A percentile compares a stretch with the other conserved stretches of the same genome.
Evolutionary conservation across 2,113 vertebrate genomes (phyloP).

Genomic region (Ochotona curzoniae): DNA sequence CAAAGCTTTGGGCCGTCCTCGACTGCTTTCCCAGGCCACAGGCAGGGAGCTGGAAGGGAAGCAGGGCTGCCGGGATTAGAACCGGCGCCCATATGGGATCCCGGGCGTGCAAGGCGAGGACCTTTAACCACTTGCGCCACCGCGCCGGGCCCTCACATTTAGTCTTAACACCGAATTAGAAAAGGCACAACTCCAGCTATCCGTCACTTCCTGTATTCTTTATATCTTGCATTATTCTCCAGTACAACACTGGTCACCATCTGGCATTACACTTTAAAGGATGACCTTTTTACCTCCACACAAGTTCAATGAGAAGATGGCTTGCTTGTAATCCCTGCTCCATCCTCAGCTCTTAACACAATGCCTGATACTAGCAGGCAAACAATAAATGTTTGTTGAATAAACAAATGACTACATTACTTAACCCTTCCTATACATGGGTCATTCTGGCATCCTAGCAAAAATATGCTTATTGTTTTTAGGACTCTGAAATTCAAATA

Average conservation of each 20-base stretch:
- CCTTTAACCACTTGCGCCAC: too few relatives aligned
- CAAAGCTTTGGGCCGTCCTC: too few relatives aligned
- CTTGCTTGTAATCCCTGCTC: background rate
- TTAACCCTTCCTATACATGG: background rate
- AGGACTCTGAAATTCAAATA: background rate
- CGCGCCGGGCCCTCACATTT: too few relatives aligned
- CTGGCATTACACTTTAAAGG: background rate
- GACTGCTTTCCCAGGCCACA: too few relatives aligned
- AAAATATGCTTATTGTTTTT: conserved; percentile 3
- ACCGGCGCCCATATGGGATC: too few relatives aligned
- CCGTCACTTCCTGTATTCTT: background rate
- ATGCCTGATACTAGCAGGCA: background rate
- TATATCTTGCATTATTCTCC: background rate
- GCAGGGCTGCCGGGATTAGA: too few relatives aligned
- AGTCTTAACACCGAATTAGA: too few relatives aligned
- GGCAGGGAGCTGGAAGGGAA: too few relatives aligned
- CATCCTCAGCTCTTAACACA: background rate
- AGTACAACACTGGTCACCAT: background rate
- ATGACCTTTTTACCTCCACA: background rate
- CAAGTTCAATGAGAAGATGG: background rate
- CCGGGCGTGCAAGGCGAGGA: too few relatives aligned
- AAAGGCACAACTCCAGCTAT: background rate
- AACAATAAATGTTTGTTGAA: background rate
- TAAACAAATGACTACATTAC: background rate
- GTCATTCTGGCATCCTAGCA: background rate